Evolutionary conservation across 2,888 invertebrate genomes (phyloP), one percentile per base, ranked within the genome.

Genomic region (Eledona agricola): DNA sequence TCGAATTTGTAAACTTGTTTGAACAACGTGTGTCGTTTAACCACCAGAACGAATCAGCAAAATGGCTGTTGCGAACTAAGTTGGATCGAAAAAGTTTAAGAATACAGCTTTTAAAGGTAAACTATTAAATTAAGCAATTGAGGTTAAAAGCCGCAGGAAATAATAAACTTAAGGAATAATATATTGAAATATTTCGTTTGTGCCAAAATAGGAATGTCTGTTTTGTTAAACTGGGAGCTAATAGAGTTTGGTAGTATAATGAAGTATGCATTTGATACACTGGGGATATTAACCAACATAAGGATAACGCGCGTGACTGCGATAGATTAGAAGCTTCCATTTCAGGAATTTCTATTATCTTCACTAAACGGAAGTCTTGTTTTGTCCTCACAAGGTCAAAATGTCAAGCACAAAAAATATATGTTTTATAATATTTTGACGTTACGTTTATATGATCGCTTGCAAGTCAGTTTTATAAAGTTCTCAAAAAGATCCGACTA

Each of bases 231-330:
- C 29, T 49, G 19, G 38, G 25, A 58, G 62, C 57, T 57, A 59
- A 59, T 59, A 56, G 57, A 57, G 56, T 55, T 54, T 54, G 42
- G 53, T 57, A 58, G 59, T 54, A 57, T 66, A 65, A 66, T 65
- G 62, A 62, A 66, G 65, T 65, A 64, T 62, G 60, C 57, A 64
- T 59, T 63, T 34, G 57, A 51, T 54, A 52, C 50, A 55, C 54
- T 43, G 45, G 38, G 54, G 56, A 55, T 52, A 59, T 59, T 53
- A 59, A 50, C 54, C 46, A 29, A 40, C 52, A 49, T 56, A 56
- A 52, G 52, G 47, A 54, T 54, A 54, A 49, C 49, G 54, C 42
- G 52, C 42, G 46, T 46, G 56, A 56, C 56, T 51, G 52, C 52
- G 56, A 56, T 43, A 56, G 56, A 56, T 56, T 52, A 56, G 56